A percentile compares a stretch with the other conserved stretches of the same genome.
These are phyloP conservation scores for Eristalis arbustorum DNA, from an alignment of 2,888 invertebrate genomes.

Conservation along the genomic window DNA sequence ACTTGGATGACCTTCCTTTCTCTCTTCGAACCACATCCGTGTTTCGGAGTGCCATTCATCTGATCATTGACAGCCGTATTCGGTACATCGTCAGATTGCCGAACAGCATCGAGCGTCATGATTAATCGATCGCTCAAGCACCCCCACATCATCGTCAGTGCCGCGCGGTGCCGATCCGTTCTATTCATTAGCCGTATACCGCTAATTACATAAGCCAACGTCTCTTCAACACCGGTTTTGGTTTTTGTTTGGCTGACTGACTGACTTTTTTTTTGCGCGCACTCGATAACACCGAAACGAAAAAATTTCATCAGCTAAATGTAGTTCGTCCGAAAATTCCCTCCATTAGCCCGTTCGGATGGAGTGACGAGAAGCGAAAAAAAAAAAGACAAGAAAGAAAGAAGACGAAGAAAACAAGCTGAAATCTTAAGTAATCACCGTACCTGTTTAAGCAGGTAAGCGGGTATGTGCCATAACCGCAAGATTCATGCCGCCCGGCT, in stretches of 20 bases:
- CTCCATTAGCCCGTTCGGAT: background rate
- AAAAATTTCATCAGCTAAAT: slow-evolving; percentile 53
- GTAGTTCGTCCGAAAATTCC: slow-evolving; percentile 29
- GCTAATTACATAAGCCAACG: slow-evolving; percentile 51
- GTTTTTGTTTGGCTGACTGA: background rate
- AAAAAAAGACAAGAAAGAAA: slow-evolving; percentile 17
- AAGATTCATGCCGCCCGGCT: slow-evolving; percentile 28
- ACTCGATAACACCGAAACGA: background rate
- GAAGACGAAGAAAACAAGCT: background rate
- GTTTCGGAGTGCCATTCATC: background rate
- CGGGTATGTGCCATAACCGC: slow-evolving; percentile 44
- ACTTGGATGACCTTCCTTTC: background rate
- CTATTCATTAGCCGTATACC: slow-evolving; percentile 48
- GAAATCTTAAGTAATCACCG: slow-evolving; percentile 57
- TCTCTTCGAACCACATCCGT: background rate
- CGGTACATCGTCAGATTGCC: background rate
- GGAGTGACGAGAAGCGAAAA: slow-evolving; percentile 4
- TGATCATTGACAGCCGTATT: background rate
- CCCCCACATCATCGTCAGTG: slow-evolving; percentile 7
- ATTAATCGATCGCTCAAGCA: slow-evolving; percentile 8
- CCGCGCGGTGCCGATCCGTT: slow-evolving; percentile 14
- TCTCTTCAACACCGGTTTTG: slow-evolving; percentile 14
- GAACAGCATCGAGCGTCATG: background rate
- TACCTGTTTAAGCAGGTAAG: slow-evolving; percentile 45
- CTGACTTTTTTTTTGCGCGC: slow-evolving; percentile 1